Evolutionary conservation across 2,888 invertebrate genomes (phyloP), one percentile per base, ranked within the genome.

Genomic region (Campoplex capitator): DNA sequence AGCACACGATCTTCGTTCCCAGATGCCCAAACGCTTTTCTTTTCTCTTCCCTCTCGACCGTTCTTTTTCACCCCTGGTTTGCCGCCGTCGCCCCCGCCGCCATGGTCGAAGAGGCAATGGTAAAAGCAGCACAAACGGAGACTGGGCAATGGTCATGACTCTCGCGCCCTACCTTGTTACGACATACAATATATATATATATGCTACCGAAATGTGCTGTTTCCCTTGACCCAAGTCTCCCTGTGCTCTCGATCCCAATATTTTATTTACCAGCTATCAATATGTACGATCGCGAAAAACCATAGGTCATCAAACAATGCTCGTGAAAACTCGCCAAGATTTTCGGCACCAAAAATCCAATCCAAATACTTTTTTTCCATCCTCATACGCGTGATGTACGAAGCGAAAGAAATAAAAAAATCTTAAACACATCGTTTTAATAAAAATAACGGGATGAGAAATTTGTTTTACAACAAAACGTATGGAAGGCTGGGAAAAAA

Each of bases 201-300:
- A 28, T n/a, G 3, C 23, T 23, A 67, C 42, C 23, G n/a, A 74
- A 74, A 65, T 45, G 62, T 82, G 68, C 68, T 54, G 13, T 54
- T 83, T 78, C 84, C 80, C 86, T 90, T 89, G 89, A 88, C 91
- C 91, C 90, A 73, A 83, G 74, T 56, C 65, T 75, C 79, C 48
- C 67, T 78, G 75, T 79, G 81, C 70, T 51, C 76, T 77, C 85
- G 71, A 83, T 81, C 83, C 88, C 75, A 89, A 93, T 93, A 92
- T 93, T 92, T 94, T 94, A 94, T 94, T 94, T 93, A 93, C 91
- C 89, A 91, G 91, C 93, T 92, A 94, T 94, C 92, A 93, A 94
- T 93, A 94, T 93, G 92, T 93, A 93, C 92, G 90, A 91, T 83
- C 48, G 67, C 45, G 38, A 67, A 35, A 77, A 62, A 77, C 67